These are phyloP conservation scores for Panurus biarmicus DNA, from an alignment of 2,113 vertebrate genomes.

Conservation along the genomic window DNA sequence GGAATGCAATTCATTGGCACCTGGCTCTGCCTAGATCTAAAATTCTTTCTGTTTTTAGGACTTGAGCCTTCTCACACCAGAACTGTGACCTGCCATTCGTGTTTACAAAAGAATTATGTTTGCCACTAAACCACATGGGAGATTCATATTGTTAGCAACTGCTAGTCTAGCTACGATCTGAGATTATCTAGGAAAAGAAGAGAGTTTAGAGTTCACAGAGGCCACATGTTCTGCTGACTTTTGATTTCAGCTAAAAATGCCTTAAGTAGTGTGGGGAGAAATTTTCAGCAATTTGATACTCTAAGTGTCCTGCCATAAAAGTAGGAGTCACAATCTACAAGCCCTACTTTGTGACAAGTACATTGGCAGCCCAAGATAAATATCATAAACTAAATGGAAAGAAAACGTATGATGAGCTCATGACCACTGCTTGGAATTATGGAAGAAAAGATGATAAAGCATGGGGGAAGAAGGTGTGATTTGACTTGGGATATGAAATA, in stretches of 20 bases:
- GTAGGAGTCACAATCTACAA: background rate
- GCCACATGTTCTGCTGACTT: background rate
- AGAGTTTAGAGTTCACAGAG: background rate
- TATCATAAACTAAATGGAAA: background rate
- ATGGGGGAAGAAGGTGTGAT: background rate
- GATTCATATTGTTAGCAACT: background rate
- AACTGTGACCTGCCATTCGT: background rate
- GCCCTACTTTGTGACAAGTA: background rate
- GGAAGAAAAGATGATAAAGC: background rate
- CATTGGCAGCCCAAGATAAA: background rate
- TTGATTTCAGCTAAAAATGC: background rate
- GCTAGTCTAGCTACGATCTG: background rate
- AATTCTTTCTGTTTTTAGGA: background rate
- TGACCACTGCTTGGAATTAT: slow-evolving; percentile 3
- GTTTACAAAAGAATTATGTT: background rate
- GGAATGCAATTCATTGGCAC: background rate
- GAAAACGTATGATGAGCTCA: background rate
- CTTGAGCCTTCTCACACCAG: background rate
- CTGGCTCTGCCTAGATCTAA: background rate
- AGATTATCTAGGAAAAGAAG: background rate
- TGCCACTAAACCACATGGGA: background rate
- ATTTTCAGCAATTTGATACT: background rate
- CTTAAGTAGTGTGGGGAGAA: background rate
- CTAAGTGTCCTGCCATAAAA: background rate
- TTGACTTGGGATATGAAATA: slow-evolving; percentile 5